phyloP scores from a whole-genome alignment of 2,113 vertebrate genomes.

The Hyperopisus bebe region DNA sequence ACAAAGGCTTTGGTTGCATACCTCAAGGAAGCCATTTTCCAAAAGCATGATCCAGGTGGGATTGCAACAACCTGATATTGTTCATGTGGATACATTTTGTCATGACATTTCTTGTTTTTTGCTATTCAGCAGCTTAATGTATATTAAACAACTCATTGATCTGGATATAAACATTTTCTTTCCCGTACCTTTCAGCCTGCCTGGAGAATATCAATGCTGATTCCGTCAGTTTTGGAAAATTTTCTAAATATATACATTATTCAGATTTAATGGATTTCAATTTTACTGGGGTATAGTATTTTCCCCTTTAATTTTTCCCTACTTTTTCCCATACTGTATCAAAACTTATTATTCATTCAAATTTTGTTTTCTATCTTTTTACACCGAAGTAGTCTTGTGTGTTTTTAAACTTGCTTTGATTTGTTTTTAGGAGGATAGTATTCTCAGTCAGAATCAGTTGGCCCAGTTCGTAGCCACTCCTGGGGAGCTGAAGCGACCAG shows the following conservation, averaged over 20 bases:
- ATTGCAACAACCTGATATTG: neutral
- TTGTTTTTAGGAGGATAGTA: constrained; percentile 33
- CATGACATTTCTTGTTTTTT: neutral
- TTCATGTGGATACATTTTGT: neutral
- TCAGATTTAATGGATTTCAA: constrained; percentile 17
- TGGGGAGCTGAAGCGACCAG: constrained; percentile 23
- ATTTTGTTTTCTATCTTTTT: neutral
- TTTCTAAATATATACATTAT: neutral
- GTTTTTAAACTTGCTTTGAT: neutral
- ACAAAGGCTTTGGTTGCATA: neutral
- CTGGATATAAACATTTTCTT: neutral
- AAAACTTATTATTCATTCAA: constrained; percentile 22
- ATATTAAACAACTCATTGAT: neutral
- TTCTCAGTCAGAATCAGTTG: constrained; percentile 40
- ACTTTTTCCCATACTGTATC: constrained; percentile 22
- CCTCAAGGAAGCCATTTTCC: neutral
- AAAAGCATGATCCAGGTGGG: neutral
- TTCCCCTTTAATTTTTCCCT: neutral
- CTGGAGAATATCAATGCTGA: neutral
- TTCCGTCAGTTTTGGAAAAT: neutral
- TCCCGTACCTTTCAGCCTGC: neutral
- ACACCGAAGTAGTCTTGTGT: neutral
- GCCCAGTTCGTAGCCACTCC: constrained; percentile 34
- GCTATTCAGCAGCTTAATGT: no score
- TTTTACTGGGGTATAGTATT: constrained; percentile 18